Evolutionary conservation across 2,113 vertebrate genomes (phyloP), one percentile per base, ranked within the genome.

Genomic region (Calyptomena viridis): DNA sequence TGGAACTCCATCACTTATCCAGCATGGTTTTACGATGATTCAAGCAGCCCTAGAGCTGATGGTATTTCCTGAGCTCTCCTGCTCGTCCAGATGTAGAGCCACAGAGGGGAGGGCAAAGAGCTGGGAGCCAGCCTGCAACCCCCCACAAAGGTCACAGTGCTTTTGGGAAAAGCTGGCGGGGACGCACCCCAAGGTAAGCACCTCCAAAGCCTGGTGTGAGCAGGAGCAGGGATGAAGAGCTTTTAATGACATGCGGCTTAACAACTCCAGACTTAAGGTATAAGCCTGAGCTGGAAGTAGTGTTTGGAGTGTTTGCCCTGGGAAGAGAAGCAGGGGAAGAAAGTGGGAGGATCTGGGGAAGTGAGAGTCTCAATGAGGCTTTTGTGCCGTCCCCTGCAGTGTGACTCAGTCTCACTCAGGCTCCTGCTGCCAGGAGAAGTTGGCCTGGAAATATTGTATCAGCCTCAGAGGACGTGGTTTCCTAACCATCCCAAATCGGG

Each of bases 371-470:
- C 91, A 95, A 96, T 93, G 67, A 18, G 30, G 86, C 86, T 92
- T 96, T 97, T 96, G 96, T 96, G 86, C 76, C 0, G 28, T 93
- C 92, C 83, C 86, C 69, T 66, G 88, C 88, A 92, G 95, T 2
- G 39, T 97, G 95, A 97, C 82, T 95, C 92, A 96, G 84, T 86
- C 94, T 93, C 13, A 0, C 53, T 72, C 64, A 11, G 30, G 35
- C 87, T 91, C 79, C 72, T 0, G 11, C 90, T 95, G 96, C 96
- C 94, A 96, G 74, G 69, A 89, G 86, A 77, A 92, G 30, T 31
- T 92, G 94, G 90, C 86, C 88, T 97, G 96, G 95, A 97, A 97
- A 97, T 93, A 89, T 8, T 55, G 80, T 92, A 93, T 96, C 95
- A 96, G 91, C 76, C 96, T 46, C 79, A 12, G 75, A 95, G 68